Conservation (phyloP, 2,113 vertebrate genomes). For the Malaclemys terrapin region DNA sequence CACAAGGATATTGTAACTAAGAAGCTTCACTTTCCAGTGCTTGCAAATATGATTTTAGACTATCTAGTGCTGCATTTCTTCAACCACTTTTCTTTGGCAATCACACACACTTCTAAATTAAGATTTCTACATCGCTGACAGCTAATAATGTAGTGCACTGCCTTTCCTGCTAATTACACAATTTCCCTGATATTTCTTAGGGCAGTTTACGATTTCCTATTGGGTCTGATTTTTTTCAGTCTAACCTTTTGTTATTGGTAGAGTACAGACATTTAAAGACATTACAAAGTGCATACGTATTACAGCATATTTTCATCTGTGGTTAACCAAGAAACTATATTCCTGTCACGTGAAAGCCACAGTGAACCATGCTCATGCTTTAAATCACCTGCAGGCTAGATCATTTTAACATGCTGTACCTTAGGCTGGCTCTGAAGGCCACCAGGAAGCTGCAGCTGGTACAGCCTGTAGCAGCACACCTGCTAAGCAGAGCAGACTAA, state of each 20-base stretch:
- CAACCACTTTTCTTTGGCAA: constrained; percentile 27
- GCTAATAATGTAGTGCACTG: neutral
- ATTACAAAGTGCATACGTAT: neutral
- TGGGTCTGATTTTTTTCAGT: neutral
- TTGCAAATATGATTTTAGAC: constrained; percentile 61
- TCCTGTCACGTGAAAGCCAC: neutral
- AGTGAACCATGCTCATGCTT: neutral
- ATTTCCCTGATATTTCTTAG: constrained; percentile 14
- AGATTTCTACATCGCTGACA: constrained; percentile 30
- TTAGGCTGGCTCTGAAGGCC: constrained; percentile 42
- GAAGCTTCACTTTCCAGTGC: constrained; percentile 57
- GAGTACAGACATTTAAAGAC: neutral
- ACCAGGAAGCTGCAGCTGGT: constrained; percentile 37
- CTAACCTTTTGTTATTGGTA: neutral
- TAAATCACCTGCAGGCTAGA: neutral
- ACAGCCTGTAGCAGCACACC: constrained; percentile 54
- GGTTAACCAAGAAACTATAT: neutral
- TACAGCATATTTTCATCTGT: neutral
- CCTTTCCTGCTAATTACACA: constrained; percentile 47
- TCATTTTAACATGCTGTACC: neutral
- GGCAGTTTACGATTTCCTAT: neutral
- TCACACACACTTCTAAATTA: constrained; percentile 42
- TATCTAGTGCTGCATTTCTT: constrained; percentile 41
- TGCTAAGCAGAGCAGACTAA: constrained; percentile 48
- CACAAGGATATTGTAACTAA: constrained; percentile 60